phyloP scores from a whole-genome alignment of 1,140 invertebrate species.

The Heliconius melpomene region DNA sequence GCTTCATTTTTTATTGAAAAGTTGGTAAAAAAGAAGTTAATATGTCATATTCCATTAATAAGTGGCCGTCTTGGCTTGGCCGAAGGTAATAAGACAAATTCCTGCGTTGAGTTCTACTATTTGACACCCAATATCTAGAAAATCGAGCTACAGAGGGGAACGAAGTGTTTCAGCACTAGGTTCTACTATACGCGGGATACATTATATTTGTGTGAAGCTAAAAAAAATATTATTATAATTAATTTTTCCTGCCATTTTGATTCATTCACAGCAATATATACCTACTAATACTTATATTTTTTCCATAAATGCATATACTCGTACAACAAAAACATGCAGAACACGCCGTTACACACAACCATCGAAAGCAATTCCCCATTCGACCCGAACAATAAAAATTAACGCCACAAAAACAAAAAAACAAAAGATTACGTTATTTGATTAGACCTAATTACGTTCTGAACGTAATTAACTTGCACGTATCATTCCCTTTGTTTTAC shows the following conservation, averaged over 20 bases:
- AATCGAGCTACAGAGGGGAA: neutral
- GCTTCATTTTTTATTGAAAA: no score
- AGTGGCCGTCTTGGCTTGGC: no score
- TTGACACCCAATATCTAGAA: neutral
- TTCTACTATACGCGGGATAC: neutral
- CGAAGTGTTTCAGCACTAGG: neutral
- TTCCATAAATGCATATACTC: no score
- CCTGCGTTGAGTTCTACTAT: neutral
- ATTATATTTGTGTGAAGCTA: no score
- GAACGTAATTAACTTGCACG: conserved; percentile 71
- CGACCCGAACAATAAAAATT: conserved; percentile 37
- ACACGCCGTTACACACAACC: conserved; percentile 12
- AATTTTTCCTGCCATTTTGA: neutral
- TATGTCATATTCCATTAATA: no score
- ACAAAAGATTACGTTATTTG: conserved; percentile 73
- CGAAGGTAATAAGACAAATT: neutral
- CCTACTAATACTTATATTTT: no score
- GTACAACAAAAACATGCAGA: neutral
- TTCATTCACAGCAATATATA: neutral
- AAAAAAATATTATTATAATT: no score
- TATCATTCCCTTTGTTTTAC: conserved; percentile 78
- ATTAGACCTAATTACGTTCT: conserved; percentile 77
- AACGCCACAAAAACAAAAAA: conserved; percentile 60
- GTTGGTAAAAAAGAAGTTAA: no score
- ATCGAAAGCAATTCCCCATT: conserved; percentile 36